Conservation (phyloP, 2,888 invertebrate species). For the Ypsolopha scabrella region DNA sequence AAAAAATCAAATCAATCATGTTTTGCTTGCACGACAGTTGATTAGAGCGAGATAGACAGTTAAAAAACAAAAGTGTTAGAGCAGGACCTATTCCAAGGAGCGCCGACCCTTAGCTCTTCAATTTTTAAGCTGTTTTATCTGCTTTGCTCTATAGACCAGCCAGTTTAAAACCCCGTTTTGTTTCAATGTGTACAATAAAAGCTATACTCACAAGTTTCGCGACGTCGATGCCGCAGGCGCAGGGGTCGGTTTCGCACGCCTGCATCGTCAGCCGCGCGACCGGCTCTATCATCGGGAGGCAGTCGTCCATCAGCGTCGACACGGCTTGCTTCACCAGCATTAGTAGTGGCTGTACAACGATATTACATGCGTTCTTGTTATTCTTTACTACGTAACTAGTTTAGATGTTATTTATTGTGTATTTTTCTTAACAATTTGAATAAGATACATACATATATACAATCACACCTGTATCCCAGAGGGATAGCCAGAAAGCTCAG, state of each 20-base stretch:
- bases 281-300: slow-evolving; percentile 75
- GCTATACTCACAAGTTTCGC: slow-evolving; percentile 74
- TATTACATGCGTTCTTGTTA: no score
- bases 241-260: slow-evolving; percentile 77
- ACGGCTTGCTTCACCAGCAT: slow-evolving; percentile 80
- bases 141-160: no score
- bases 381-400: no score
- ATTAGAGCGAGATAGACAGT: no score
- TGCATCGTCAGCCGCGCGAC: slow-evolving; percentile 76
- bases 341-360: slow-evolving; percentile 75
- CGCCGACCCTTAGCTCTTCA: no score
- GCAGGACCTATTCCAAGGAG: no score
- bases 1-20: no score
- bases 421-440: background rate
- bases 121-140: no score
- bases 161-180: slow-evolving; percentile 7
- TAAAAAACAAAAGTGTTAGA: no score
- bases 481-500: no score
- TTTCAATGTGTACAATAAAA: background rate
- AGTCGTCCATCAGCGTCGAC: slow-evolving; percentile 77
- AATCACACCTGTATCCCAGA: background rate
- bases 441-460: no score
- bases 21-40: no score
- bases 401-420: background rate
- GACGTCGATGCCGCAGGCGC: slow-evolving; percentile 78